phyloP scores from a whole-genome alignment of 1,140 invertebrate species.

The Leptinotarsa lineolata region DNA sequence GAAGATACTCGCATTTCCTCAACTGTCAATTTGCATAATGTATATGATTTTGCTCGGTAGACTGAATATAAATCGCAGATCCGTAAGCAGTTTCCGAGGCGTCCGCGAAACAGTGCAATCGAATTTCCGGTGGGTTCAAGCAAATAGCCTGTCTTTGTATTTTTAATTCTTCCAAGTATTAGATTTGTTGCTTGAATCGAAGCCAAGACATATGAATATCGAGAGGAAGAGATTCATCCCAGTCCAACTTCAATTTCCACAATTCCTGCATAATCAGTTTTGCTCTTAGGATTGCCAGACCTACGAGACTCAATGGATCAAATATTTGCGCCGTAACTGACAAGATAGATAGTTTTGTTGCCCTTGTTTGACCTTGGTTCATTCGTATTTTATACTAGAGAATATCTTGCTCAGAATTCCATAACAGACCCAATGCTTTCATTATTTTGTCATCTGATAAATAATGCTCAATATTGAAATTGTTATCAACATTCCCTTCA shows the following conservation, averaged over 20 bases:
- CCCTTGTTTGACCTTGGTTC: conserved; percentile 5
- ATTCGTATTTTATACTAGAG: conserved; percentile 44
- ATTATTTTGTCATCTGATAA: conserved; percentile 13
- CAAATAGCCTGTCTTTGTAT: too few relatives aligned
- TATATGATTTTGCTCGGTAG: too few relatives aligned
- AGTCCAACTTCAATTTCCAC: too few relatives aligned
- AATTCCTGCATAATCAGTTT: conserved; percentile 26
- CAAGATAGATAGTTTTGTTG: conserved; percentile 36
- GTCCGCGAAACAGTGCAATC: too few relatives aligned
- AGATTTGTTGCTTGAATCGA: not conserved
- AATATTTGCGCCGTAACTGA: conserved; percentile 23
- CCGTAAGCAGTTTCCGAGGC: too few relatives aligned
- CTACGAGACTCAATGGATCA: conserved; percentile 19
- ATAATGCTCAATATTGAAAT: not conserved
- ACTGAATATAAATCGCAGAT: too few relatives aligned
- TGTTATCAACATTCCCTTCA: not conserved
- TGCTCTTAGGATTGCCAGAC: conserved; percentile 6
- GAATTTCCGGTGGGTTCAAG: too few relatives aligned
- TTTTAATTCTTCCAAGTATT: not conserved
- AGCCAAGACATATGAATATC: conserved; percentile 32
- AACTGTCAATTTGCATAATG: too few relatives aligned
- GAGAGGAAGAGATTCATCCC: conserved; percentile 37
- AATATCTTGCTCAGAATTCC: conserved; percentile 46
- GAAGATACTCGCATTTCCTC: too few relatives aligned
- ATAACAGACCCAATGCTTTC: conserved; percentile 52